A percentile compares a stretch with the other conserved stretches of the same genome.
These are phyloP conservation scores for Anticlea derivata DNA, from an alignment of 2,888 invertebrate species.

Conservation along the genomic window DNA sequence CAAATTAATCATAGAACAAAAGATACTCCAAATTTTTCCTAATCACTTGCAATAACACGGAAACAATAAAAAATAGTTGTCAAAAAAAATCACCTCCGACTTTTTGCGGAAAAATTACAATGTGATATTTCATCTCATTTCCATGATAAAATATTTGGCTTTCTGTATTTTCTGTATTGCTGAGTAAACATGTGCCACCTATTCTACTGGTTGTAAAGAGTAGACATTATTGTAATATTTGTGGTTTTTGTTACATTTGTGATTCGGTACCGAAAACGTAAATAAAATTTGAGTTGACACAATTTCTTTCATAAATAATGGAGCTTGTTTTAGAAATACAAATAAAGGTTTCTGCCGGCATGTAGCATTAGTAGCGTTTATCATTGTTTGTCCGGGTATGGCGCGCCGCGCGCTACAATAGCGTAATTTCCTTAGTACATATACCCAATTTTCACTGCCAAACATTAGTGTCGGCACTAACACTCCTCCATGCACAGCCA, in stretches of 20 bases:
- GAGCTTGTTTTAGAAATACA: too few relatives aligned
- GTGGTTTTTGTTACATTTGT: neutral
- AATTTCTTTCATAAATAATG: too few relatives aligned
- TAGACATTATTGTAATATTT: neutral
- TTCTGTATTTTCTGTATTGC: neutral
- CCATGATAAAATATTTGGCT: slow-evolving; percentile 1
- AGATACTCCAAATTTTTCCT: neutral
- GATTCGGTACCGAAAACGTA: neutral
- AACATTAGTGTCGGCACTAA: too few relatives aligned
- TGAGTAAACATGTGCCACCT: slow-evolving; percentile 4
- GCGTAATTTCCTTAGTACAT: too few relatives aligned
- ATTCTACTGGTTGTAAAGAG: neutral
- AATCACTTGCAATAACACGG: neutral
- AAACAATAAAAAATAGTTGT: neutral
- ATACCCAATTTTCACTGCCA: too few relatives aligned
- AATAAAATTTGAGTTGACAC: too few relatives aligned
- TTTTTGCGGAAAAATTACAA: neutral
- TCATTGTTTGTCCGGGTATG: too few relatives aligned
- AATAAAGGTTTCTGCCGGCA: too few relatives aligned
- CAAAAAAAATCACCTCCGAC: neutral
- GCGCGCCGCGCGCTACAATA: too few relatives aligned
- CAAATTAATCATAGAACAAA: too few relatives aligned
- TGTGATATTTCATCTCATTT: neutral
- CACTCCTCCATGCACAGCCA: too few relatives aligned
- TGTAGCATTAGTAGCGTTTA: too few relatives aligned